phyloP scores from a whole-genome alignment of 2,113 vertebrate species.

The Syngnathus scovelli region DNA sequence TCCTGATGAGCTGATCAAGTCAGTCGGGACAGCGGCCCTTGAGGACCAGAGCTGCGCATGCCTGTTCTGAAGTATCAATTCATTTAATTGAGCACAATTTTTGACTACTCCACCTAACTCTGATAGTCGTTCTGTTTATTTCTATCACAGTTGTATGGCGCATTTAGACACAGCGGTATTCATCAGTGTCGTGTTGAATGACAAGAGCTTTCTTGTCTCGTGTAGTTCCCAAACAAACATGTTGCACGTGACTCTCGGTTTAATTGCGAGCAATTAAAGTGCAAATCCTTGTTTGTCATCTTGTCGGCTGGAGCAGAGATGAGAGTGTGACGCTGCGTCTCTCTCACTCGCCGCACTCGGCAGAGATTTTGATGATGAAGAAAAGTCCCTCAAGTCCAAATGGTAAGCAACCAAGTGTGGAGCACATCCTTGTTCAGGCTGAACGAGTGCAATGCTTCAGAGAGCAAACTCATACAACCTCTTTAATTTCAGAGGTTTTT shows the following conservation, averaged over 20 bases:
- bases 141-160: conserved; percentile 10
- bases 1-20: no score
- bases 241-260: background rate
- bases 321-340: background rate
- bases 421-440: conserved; percentile 22
- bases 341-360: conserved; percentile 3
- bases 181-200: background rate
- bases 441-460: conserved; percentile 29
- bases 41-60: no score
- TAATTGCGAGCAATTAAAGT: background rate
- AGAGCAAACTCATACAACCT: conserved; percentile 22
- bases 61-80: no score
- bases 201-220: background rate
- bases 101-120: background rate
- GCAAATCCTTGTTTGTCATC: conserved; percentile 3
- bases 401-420: conserved; percentile 18
- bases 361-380: conserved; percentile 25
- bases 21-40: no score
- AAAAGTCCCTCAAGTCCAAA: conserved; percentile 19
- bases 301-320: background rate
- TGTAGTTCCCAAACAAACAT: background rate
- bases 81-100: no score
- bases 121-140: background rate
- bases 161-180: conserved; percentile 8
- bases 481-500: conserved; percentile 14